Evolutionary conservation across 2,888 invertebrate genomes (phyloP).

Genomic region (Amiota communis): DNA sequence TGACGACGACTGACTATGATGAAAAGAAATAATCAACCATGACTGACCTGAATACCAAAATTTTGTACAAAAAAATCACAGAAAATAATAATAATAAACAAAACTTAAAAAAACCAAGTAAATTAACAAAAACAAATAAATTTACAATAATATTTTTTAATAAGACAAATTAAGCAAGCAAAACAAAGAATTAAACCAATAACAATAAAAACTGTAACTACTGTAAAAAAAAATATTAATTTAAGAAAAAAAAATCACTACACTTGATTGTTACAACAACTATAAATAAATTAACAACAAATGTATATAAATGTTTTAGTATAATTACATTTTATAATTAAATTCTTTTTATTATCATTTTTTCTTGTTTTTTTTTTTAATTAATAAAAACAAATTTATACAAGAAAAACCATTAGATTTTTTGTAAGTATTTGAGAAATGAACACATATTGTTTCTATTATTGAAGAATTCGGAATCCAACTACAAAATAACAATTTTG

Average conservation of each 20-base stretch:
- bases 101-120: not conserved
- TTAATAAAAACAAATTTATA: no score
- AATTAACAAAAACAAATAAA: not conserved
- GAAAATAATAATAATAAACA: not conserved
- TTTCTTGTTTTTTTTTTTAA: not conserved
- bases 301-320: conserved; percentile 54
- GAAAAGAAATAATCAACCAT: conserved; percentile 3
- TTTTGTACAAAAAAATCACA: not conserved
- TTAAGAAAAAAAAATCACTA: not conserved
- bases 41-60: conserved; percentile 10
- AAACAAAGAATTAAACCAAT: not conserved
- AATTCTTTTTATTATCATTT: conserved; percentile 55
- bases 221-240: not conserved
- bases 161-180: conserved; percentile 9
- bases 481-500: no score
- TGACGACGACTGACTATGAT: not conserved
- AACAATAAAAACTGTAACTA: not conserved
- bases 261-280: not conserved
- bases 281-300: conserved; percentile 7
- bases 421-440: no score
- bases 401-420: no score
- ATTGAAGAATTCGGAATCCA: no score
- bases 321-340: conserved; percentile 65
- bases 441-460: no score
- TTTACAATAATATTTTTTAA: not conserved